Base-by-base conservation (phyloP, 1,140 invertebrate genomes). In the Pentalonia nigronervosa region DNA sequence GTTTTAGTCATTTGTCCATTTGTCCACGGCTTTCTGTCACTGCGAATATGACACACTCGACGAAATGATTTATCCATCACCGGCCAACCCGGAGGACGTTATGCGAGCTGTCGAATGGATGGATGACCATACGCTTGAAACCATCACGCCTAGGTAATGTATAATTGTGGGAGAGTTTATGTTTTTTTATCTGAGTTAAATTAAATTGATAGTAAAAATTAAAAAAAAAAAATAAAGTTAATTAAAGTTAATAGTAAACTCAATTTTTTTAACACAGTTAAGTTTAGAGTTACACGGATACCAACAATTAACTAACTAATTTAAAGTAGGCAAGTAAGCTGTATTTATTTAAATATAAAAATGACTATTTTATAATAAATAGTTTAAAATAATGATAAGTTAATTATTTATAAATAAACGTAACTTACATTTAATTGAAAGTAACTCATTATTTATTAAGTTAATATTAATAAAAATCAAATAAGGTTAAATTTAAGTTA, bases 1-100 rank as follows among this genome's bases (percentile, higher is more conserved):
- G 41, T 94, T 94, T 11, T 90, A 95, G 94, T 96, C 96, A 1
- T 97, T 97, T 90, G 95, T 97, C 4, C 97, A 97, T 94, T 94
- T 97, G 14, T 97, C 97, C 21, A 97, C 97, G 0, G 97, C 97
- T 1, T 97, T 97, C 94, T 97, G 97, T 94, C 97, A 97, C 94
- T 96, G 97, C 56, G 97, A 97, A 94, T 96, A 96, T 94, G 96
- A 97, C 7, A 96, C 96, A 83, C 95, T 97, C 94, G 96, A 96
- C 87, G 97, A 98, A 95, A 96, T 96, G 95, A 95, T 96, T 23
- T 97, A 97, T 94, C 96, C 97, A 83, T 96, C 96, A 17, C 96
- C 96, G 2, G 96, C 96, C 30, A 96, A 97, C 94, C 97, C 97
- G 1, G 95, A 97, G 47, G 97, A 97, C 86, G 95, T 98, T 2